A percentile compares a stretch with the other conserved stretches of the same genome.
phyloP scores from a whole-genome alignment of 2,888 invertebrate genomes.

The Lepetodrilus schrolli region DNA sequence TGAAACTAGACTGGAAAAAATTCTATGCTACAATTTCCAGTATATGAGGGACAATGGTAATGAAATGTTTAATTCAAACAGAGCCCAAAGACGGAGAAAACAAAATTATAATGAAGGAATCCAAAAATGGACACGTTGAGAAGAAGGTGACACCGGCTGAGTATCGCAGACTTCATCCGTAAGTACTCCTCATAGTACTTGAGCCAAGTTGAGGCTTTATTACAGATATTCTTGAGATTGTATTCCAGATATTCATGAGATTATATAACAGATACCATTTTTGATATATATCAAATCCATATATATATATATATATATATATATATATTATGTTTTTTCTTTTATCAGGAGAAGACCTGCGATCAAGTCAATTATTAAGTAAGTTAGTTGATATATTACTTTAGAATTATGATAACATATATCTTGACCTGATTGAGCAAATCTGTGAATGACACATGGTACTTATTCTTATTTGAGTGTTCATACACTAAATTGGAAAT shows the following conservation, averaged over 20 bases:
- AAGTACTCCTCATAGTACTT: slow-evolving; percentile 37
- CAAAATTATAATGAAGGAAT: slow-evolving; percentile 43
- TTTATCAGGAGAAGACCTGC: slow-evolving; percentile 60
- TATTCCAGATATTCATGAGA: no score
- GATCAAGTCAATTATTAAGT: slow-evolving; percentile 74
- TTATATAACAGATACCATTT: background rate
- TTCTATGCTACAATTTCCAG: no score
- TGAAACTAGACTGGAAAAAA: no score
- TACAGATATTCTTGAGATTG: no score
- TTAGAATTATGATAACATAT: no score
- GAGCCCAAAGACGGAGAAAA: slow-evolving; percentile 50
- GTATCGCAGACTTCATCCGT: slow-evolving; percentile 70
- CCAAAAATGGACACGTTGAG: slow-evolving; percentile 29
- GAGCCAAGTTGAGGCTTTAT: background rate
- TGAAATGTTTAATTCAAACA: no score
- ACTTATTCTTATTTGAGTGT: no score
- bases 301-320: background rate
- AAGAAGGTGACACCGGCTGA: slow-evolving; percentile 66
- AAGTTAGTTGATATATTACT: slow-evolving; percentile 54
- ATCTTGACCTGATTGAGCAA: no score
- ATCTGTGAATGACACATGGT: no score
- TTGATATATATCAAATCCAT: background rate
- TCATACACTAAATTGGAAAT: no score
- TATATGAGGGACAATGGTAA: no score
- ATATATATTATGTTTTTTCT: background rate